phyloP scores from a whole-genome alignment of 2,113 vertebrate genomes.

The Pluvianellus socialis region DNA sequence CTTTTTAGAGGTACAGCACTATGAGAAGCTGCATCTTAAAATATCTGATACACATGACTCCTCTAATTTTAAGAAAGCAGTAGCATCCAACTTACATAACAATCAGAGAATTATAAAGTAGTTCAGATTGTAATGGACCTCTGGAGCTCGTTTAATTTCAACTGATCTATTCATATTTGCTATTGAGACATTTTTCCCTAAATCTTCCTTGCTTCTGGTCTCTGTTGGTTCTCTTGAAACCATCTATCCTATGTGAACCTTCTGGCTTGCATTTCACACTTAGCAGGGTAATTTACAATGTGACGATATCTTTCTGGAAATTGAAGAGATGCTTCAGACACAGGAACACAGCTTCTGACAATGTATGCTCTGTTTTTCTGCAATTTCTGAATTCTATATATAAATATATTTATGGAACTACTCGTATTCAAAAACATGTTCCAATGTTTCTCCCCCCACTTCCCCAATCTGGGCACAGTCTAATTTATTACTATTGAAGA shows the following conservation, averaged over 20 bases:
- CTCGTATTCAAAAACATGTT: neutral
- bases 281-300: neutral
- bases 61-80: neutral
- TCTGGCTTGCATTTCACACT: neutral
- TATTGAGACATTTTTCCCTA: neutral
- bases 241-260: neutral
- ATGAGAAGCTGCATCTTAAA: neutral
- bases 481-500: neutral
- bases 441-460: neutral
- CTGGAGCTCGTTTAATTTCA: neutral
- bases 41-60: accelerated
- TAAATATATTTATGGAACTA: neutral
- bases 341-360: neutral
- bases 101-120: neutral
- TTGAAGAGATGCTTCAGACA: neutral
- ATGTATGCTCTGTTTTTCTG: neutral
- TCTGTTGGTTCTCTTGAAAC: neutral
- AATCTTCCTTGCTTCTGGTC: neutral
- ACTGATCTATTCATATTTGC: neutral
- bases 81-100: neutral
- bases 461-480: neutral
- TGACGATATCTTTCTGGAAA: neutral
- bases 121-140: neutral
- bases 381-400: neutral
- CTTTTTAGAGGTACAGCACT: neutral